Evolutionary conservation across 2,797 vertebrate genomes (phyloP), one percentile per base, ranked within the genome.

Genomic region (Periophthalmus magnuspinnatus): DNA sequence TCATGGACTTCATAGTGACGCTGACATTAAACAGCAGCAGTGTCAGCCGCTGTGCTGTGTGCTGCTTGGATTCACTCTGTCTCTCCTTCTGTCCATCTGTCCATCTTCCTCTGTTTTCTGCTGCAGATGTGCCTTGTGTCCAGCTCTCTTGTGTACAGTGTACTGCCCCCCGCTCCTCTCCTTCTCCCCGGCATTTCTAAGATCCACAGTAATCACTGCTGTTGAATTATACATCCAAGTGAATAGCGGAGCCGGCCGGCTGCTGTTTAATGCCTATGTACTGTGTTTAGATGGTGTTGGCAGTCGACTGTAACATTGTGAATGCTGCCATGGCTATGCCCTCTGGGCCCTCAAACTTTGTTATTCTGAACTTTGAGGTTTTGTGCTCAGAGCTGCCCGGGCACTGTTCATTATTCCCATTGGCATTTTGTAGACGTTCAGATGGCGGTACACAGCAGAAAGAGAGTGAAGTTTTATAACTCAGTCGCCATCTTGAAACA

Each of bases 221-320:
- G 89, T 83, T 94, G 84, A 95, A 95, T 95, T 93, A 94, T 95
- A 93, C 92, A 94, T 95, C 92, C 90, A 93, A 95, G 91, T 86
- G 93, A 93, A 94, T 94, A 79, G 84, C 84, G 90, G 87, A 93
- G 88, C 79, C 77, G 89, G 83, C 88, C 74, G 81, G 81, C 85
- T 77, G 75, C 84, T 88, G 86, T 83, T 80, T 90, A 91, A 90
- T 88, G 89, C 86, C 81, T 88, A 61, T 91, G 89, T 91, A 83
- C 86, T 87, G 77, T 90, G 88, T 91, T 92, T 91, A 86, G 88
- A 83, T 84, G 68, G 9, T 71, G 78, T 87, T 90, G 85, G 65
- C 81, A 77, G 78, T 74, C 79, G 72, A 62, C 84, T 81, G 81
- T 88, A 85, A 68, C 71, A 78, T 75, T 83, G 78, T 70, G 60